Evolutionary conservation across 2,888 invertebrate species (phyloP).

Genomic region (Epinotia bilunana): DNA sequence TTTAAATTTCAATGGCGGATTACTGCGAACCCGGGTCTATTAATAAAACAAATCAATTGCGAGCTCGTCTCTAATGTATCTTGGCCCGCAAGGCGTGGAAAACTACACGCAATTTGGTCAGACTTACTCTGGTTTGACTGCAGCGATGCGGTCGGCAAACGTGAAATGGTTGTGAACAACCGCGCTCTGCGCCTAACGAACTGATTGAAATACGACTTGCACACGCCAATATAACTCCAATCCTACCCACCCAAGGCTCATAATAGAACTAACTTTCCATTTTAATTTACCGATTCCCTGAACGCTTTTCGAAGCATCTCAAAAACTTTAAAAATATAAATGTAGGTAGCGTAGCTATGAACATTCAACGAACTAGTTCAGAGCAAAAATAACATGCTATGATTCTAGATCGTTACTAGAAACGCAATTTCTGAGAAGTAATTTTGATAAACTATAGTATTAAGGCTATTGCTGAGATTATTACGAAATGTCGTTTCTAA

Average conservation of each 20-base stretch:
- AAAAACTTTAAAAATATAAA: conserved; percentile 29
- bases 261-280: neutral
- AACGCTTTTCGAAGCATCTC: conserved; percentile 28
- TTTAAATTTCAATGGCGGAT: conserved; percentile 81
- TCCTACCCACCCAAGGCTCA: conserved; percentile 9
- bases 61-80: neutral
- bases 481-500: neutral
- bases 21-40: conserved; percentile 68
- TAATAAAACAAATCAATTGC: neutral
- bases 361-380: conserved; percentile 22
- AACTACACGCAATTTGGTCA: neutral
- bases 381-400: conserved; percentile 1
- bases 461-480: neutral
- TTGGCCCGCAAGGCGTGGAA: neutral
- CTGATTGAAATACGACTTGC: conserved; percentile 77
- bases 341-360: neutral
- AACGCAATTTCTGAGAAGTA: conserved; percentile 46
- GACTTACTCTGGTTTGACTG: neutral
- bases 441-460: conserved; percentile 47
- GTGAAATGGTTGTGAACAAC: neutral
- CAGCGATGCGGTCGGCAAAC: conserved; percentile 1
- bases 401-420: neutral
- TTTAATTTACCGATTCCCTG: conserved; percentile 26
- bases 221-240: conserved; percentile 53
- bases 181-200: conserved; percentile 69